phyloP scores from a whole-genome alignment of 1,140 invertebrate genomes.

The Camponotus pennsylvanicus region DNA sequence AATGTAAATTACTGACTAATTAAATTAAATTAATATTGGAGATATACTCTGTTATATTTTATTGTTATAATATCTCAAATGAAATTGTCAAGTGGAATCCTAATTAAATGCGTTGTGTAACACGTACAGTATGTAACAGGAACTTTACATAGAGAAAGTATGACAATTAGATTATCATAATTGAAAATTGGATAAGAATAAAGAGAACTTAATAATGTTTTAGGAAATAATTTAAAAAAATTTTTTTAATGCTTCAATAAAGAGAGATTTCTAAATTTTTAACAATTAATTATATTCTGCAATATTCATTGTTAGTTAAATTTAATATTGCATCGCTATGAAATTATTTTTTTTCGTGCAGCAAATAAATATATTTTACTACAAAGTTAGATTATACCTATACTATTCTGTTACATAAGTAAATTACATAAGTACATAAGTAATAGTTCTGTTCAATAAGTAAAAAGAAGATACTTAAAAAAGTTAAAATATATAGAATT shows the following conservation, averaged over 20 bases:
- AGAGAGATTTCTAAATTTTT: not conserved
- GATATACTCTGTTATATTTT: constrained; percentile 35
- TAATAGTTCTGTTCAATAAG: too few species aligned
- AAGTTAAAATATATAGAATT: too few species aligned
- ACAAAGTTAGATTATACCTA: not conserved
- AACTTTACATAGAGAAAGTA: not conserved
- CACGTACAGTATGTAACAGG: not conserved
- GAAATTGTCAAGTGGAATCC: constrained; percentile 52
- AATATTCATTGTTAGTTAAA: not conserved
- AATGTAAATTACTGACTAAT: constrained; percentile 56
- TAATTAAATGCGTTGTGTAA: constrained; percentile 37
- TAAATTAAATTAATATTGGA: constrained; percentile 59
- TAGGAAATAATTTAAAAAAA: not conserved
- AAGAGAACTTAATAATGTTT: not conserved
- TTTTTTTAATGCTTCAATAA: not conserved
- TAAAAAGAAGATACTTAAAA: too few species aligned
- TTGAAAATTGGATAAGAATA: not conserved
- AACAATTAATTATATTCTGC: not conserved
- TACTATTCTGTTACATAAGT: not conserved
- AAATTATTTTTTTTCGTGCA: not conserved
- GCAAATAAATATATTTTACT: not conserved
- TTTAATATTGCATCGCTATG: not conserved
- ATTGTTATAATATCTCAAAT: constrained; percentile 51
- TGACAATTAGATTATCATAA: constrained; percentile 9
- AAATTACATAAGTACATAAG: too few species aligned